Evolutionary conservation across 2,113 vertebrate species (phyloP), one percentile per base, ranked within the genome.

Genomic region (Arothron firmamentum): DNA sequence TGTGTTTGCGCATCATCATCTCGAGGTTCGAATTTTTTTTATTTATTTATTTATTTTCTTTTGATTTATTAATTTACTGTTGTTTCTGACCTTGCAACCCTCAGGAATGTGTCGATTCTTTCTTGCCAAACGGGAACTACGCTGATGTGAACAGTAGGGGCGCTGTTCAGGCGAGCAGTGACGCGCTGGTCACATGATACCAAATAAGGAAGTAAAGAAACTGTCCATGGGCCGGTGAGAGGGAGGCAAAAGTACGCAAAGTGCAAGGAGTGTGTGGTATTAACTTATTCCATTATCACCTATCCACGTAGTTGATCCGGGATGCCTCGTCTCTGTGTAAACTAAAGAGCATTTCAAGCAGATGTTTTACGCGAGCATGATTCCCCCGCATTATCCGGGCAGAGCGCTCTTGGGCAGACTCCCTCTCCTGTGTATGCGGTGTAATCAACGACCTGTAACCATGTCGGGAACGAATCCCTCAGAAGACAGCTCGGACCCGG

Each of bases 141-240:
- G 14, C 7, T 3, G 34, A 12, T 4, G 17, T 10, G 4, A 51
- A n/a, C 83, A 79, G 69, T 51, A 81, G 85, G 57, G 87, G 85
- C 85, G 83, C 83, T 78, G 77, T 76, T 43, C 9, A 12, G 9
- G 1, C 49, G 19, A 6, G 17, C 45, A 1, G 17, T 61, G 3
- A 50, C 12, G 19, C 51, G 19, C 0, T 1, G 62, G 65, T 85
- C 80, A 82, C 83, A 48, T 79, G 81, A 56, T 65, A 65, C 42
- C 41, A 6, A 53, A 77, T 0, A 17, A 72, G 82, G 82, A 88
- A 88, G 80, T 75, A 2, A 11, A 52, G 10, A 17, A 0, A 15
- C 0, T 4, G 21, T 6, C 0, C n/a, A 43, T 23, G 21, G 34
- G 3, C 43, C 1, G 34, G 47, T n/a, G 13, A 17, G n/a, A 47